phyloP scores from a whole-genome alignment of 2,888 invertebrate species.

The Digitonthophagus gazella region DNA sequence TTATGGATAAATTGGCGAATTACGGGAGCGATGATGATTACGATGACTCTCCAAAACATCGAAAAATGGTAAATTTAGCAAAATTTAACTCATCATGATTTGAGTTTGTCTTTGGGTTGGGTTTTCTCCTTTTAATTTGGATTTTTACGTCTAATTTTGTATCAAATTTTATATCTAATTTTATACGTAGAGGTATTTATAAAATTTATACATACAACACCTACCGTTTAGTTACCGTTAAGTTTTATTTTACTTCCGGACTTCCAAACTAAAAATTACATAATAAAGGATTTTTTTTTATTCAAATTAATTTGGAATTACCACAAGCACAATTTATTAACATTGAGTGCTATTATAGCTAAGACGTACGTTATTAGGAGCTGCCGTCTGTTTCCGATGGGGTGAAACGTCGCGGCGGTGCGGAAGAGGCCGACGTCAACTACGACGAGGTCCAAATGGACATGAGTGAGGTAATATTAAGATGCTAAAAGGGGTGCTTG shows the following conservation, averaged over 20 bases:
- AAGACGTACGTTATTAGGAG: slow-evolving; percentile 43
- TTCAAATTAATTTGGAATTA: background rate
- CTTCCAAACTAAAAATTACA: no score
- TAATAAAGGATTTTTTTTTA: no score
- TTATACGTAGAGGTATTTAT: no score
- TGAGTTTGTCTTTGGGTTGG: background rate
- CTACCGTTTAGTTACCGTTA: no score
- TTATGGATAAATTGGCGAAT: slow-evolving; percentile 74
- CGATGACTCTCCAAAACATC: slow-evolving; percentile 51
- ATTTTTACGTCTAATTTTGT: background rate
- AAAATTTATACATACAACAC: no score
- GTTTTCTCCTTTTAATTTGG: background rate
- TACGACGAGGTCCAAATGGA: slow-evolving; percentile 79
- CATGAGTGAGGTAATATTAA: slow-evolving; percentile 61
- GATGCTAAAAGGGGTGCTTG: background rate
- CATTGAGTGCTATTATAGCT: slow-evolving; percentile 57
- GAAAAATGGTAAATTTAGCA: slow-evolving; percentile 38
- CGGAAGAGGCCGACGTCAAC: slow-evolving; percentile 58
- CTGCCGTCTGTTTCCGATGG: slow-evolving; percentile 26
- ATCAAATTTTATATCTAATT: no score
- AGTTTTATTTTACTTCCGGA: no score
- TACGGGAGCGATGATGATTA: slow-evolving; percentile 79
- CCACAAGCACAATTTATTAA: background rate
- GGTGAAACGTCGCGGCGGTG: slow-evolving; percentile 32
- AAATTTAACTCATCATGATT: background rate